Base-by-base conservation (phyloP, 2,797 vertebrate genomes). In the Coluber constrictor region DNA sequence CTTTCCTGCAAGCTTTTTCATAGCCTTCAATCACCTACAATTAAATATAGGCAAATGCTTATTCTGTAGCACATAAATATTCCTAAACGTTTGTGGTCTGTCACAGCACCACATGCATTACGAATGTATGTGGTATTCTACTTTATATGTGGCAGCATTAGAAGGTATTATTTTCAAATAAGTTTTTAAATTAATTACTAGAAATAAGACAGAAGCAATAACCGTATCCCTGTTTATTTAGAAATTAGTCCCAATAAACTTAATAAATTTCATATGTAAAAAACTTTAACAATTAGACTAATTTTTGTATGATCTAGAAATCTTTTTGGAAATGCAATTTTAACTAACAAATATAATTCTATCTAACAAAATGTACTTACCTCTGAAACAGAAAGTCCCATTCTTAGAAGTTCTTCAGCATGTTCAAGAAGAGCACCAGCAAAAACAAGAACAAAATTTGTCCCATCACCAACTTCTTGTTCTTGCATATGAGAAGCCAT, bases 401-500 rank as follows among this genome's bases (percentile, higher is more conserved):
- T 99, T 95, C 99, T 98, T 63, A 99, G 97, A 90, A 99, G 98
- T 95, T 99, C 99, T 95, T 99, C 99, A 13, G 99, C 99, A 93
- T 98, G 96, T 92, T 99, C 99, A 93, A 99, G 96, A 93, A 99
- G 98, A 89, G 99, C 98, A 66, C 99, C 99, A 61, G 99, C 99
- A 96, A 99, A 99, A 94, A 99, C 98, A 96, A 99, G 97, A 12
- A 99, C 99, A 93, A 99, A 99, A 96, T 99, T 99, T n/a, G 99
- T 99, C 37, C 99, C 99, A 29, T 99, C 99, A 5, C 99, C 99
- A 51, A 99, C 99, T 97, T 99, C 99, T 96, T 99, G 99, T 91
- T 99, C 99, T 96, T 99, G 99, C 99, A 99, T 99, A 95, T 99
- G 98, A 89, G 99, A 99, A 1, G 99, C 99, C 99, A 99, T 99